A percentile compares a stretch with the other conserved stretches of the same genome.
phyloP scores from a whole-genome alignment of 2,797 vertebrate genomes.

The Oreortyx pictus region DNA sequence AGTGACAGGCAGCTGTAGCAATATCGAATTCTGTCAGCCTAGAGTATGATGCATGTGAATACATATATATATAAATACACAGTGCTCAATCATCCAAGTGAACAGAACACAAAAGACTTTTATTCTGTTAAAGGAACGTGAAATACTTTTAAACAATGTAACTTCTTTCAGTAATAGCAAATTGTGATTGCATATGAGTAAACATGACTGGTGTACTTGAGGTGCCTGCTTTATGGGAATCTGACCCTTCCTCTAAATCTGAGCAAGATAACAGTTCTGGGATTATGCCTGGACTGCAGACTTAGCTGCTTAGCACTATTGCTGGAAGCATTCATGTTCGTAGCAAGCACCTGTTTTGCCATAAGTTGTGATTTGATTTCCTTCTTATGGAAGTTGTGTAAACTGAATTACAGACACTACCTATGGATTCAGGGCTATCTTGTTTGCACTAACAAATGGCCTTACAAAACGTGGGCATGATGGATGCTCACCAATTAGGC shows the following conservation, averaged over 20 bases:
- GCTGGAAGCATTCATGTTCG: not conserved
- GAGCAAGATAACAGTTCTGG: not conserved
- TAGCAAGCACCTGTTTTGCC: not conserved
- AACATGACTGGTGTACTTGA: not conserved
- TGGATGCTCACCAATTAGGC: slow-evolving; percentile 70
- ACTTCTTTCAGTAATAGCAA: not conserved
- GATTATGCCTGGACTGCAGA: not conserved
- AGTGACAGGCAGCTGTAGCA: not conserved
- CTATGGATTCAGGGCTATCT: slow-evolving; percentile 38
- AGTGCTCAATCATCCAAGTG: not conserved
- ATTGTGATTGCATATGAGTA: not conserved
- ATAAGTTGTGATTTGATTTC: not conserved
- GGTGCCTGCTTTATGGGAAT: not conserved
- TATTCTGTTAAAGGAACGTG: not conserved
- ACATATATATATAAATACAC: not conserved
- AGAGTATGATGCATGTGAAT: not conserved
- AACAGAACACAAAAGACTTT: not conserved
- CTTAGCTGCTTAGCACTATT: not conserved
- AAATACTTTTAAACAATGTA: not conserved
- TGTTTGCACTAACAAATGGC: slow-evolving; percentile 64
- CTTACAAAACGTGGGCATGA: slow-evolving; percentile 19
- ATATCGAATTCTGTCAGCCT: not conserved
- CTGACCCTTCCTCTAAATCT: not conserved
- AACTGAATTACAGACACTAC: slow-evolving; percentile 26
- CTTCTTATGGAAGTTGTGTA: not conserved